phyloP scores from a whole-genome alignment of 35 echinoderm and acorn worm genomes.

The Chiridota heheva region DNA sequence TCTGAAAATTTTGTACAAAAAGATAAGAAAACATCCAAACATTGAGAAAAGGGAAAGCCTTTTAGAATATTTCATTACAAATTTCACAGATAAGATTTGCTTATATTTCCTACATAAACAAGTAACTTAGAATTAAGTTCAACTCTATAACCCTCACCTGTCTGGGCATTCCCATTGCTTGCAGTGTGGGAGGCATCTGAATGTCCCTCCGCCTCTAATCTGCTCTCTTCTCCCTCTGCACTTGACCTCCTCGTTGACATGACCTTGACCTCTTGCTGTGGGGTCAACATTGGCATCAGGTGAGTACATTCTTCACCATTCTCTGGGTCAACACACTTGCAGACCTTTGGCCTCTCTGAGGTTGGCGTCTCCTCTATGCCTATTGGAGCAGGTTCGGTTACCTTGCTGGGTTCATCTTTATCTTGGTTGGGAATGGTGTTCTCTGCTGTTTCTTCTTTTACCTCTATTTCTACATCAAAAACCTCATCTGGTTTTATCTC shows the following conservation, averaged over 20 bases:
- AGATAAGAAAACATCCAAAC: too few species aligned
- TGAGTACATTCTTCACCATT: conserved; percentile 28
- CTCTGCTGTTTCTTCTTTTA: too few species aligned
- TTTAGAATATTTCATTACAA: too few species aligned
- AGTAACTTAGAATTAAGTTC: not conserved
- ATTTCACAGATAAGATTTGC: too few species aligned
- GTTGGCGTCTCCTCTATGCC: conserved; percentile 14
- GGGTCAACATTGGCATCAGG: not conserved
- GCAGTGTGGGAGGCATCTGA: not conserved
- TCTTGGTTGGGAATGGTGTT: too few species aligned
- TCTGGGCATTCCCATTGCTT: not conserved
- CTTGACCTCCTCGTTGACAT: not conserved
- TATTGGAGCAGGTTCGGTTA: too few species aligned
- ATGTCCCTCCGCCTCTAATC: not conserved
- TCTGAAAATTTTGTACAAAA: too few species aligned
- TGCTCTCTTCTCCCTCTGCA: not conserved
- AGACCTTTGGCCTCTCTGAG: not conserved
- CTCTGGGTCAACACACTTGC: conserved; percentile 29
- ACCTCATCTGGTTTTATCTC: too few species aligned
- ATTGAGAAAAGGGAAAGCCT: too few species aligned
- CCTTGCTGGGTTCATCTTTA: too few species aligned
- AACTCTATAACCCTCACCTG: not conserved
- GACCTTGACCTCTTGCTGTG: not conserved
- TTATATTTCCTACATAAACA: not conserved
- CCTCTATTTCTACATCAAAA: too few species aligned